Base-by-base conservation (phyloP, 2,888 invertebrate species). In the Orthosia gothica region DNA sequence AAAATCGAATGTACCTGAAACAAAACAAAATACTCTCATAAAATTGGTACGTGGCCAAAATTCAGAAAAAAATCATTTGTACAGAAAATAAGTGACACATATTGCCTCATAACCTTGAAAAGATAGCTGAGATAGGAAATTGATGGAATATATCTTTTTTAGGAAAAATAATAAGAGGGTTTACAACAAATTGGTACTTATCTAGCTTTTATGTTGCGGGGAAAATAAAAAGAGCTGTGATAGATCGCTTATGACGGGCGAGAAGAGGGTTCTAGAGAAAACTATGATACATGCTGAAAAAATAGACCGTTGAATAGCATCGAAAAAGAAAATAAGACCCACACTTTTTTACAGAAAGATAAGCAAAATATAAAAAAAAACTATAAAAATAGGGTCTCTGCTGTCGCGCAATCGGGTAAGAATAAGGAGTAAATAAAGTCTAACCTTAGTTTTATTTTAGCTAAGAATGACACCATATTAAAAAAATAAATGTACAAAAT, bases 101-200 rank as follows among this genome's bases (percentile, higher is more conserved):
- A 68, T 62, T 65, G 68, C 59, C 52, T 71, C 57, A 71, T 76
- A 76, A 57, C 67, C 76, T 76, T 76, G 55, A 76, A 70, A 59
- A 70, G 52, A 58, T 57, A 82, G 67, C 66, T 40, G 20, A 1
- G 49, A 47, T 40, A 54, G 55, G 52, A 82, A 73, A 61, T 78
- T 71, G 72, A 78, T 70, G 68, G 54, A 83, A 83, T 61, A 68
- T 59, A 69, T 75, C 20, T 67, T 65, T 72, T 83, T 65, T 62
- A 54, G 45, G 32, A 79, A 73, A 83, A 76, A 73, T 79, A 83
- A 83, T 74, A 76, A 80, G 64, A 54, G 12, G 54, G 66, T 57
- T 79, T 68, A 66, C 68, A 80, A 69, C 70, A 80, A 83, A 82
- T 74, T 83, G 81, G 76, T 74, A 50, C 68, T 83, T 83, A 69